These are phyloP conservation scores for Hyppa rectilinea DNA, from an alignment of 2,888 invertebrate species.

Conservation along the genomic window DNA sequence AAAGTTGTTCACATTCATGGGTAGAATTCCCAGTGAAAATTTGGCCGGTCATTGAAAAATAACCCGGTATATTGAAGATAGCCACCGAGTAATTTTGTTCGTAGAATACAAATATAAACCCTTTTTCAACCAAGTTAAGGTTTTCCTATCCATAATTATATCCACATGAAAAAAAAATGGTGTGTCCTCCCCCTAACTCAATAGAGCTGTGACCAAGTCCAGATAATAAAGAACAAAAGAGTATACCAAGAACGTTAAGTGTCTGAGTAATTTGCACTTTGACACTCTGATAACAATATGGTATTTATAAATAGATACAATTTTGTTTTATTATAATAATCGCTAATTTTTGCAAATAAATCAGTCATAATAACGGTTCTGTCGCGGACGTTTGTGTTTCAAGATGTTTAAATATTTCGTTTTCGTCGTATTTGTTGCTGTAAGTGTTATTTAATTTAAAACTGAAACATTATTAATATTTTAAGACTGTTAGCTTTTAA, in stretches of 20 bases:
- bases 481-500: too few species aligned
- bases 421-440: constrained; percentile 45
- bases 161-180: not conserved
- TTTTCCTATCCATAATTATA: too few species aligned
- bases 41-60: too few species aligned
- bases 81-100: too few species aligned
- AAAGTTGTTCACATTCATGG: too few species aligned
- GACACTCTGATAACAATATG: constrained; percentile 60
- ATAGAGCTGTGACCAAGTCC: not conserved
- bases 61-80: too few species aligned
- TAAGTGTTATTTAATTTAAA: too few species aligned
- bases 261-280: constrained; percentile 60
- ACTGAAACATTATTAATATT: too few species aligned
- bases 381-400: constrained; percentile 21
- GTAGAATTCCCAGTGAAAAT: too few species aligned
- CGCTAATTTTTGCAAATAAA: constrained; percentile 44
- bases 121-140: not conserved
- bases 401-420: constrained; percentile 64
- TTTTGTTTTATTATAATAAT: constrained; percentile 33
- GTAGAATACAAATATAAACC: not conserved
- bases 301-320: constrained; percentile 59
- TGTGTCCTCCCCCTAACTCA: not conserved
- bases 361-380: constrained; percentile 47
- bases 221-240: constrained; percentile 41
- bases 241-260: constrained; percentile 50